These are phyloP conservation scores for Agrypnus murinus DNA, from an alignment of 2,888 invertebrate genomes.

Conservation along the genomic window DNA sequence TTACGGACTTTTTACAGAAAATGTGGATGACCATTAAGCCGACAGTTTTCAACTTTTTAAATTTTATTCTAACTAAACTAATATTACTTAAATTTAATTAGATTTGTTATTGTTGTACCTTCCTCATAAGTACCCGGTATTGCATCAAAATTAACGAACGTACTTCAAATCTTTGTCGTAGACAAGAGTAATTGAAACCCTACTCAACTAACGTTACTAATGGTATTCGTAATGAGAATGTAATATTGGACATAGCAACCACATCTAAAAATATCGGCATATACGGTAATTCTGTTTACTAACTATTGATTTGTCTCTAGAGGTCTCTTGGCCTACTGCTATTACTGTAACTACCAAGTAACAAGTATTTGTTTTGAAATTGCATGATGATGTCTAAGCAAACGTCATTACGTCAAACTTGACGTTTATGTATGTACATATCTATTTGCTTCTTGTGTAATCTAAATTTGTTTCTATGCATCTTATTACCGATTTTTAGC, in stretches of 20 bases:
- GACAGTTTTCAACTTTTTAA: too few species aligned
- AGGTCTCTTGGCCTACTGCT: not conserved
- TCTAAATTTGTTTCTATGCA: not conserved
- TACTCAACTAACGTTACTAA: slow-evolving; percentile 27
- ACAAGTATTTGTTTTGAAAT: slow-evolving; percentile 18
- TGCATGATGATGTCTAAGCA: not conserved
- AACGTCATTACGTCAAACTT: not conserved
- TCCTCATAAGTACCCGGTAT: too few species aligned
- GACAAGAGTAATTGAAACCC: slow-evolving; percentile 25
- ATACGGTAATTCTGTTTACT: slow-evolving; percentile 13
- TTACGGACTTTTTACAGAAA: too few species aligned
- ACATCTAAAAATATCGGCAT: slow-evolving; percentile 19
- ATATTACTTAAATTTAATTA: too few species aligned
- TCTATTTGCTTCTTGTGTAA: not conserved
- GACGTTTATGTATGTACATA: too few species aligned
- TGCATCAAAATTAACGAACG: not conserved
- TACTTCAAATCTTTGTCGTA: not conserved
- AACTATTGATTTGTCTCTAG: slow-evolving; percentile 17
- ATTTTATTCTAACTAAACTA: too few species aligned
- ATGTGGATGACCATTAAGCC: too few species aligned
- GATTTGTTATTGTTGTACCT: too few species aligned
- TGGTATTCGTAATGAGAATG: slow-evolving; percentile 23
- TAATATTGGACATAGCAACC: slow-evolving; percentile 7
- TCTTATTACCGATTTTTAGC: slow-evolving; percentile 1
- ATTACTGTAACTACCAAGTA: slow-evolving; percentile 6